Conservation (phyloP, 1,140 invertebrate genomes). For the Bombyx mandarina region DNA sequence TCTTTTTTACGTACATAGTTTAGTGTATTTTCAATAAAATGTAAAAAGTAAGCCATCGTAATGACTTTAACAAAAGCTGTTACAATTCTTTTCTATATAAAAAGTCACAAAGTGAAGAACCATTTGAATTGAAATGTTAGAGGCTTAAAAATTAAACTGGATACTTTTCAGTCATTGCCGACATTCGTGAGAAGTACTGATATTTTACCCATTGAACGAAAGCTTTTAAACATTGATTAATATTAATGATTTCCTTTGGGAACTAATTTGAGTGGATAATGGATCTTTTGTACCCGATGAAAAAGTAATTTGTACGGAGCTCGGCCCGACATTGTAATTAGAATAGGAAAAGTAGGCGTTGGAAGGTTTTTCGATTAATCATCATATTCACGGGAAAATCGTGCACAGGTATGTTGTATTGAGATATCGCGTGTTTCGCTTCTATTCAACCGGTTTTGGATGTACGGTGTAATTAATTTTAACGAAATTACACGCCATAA, state of each 20-base stretch:
- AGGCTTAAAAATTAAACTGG: too few relatives aligned
- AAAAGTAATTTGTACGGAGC: constrained; percentile 46
- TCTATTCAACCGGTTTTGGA: constrained; percentile 9
- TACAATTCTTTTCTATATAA: too few relatives aligned
- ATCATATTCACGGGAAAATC: constrained; percentile 21
- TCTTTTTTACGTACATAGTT: background rate
- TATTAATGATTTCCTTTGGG: constrained; percentile 42
- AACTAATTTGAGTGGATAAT: constrained; percentile 55
- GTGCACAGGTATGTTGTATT: constrained; percentile 8
- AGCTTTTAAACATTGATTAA: constrained; percentile 37
- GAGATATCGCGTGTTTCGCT: constrained; percentile 17
- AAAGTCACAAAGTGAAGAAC: too few relatives aligned
- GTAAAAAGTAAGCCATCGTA: background rate
- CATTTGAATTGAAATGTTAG: too few relatives aligned
- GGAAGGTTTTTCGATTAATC: constrained; percentile 31
- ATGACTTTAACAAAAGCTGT: too few relatives aligned
- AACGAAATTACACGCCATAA: constrained; percentile 1
- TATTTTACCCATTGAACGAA: constrained; percentile 17
- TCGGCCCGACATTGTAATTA: constrained; percentile 32
- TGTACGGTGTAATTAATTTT: constrained; percentile 4
- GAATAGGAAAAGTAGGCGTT: constrained; percentile 27
- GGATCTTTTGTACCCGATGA: constrained; percentile 49
- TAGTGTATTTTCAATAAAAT: background rate
- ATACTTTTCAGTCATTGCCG: background rate
- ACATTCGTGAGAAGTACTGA: constrained; percentile 2